Base-by-base conservation (phyloP, 2,888 invertebrate species). In the Andricus quercusramuli region DNA sequence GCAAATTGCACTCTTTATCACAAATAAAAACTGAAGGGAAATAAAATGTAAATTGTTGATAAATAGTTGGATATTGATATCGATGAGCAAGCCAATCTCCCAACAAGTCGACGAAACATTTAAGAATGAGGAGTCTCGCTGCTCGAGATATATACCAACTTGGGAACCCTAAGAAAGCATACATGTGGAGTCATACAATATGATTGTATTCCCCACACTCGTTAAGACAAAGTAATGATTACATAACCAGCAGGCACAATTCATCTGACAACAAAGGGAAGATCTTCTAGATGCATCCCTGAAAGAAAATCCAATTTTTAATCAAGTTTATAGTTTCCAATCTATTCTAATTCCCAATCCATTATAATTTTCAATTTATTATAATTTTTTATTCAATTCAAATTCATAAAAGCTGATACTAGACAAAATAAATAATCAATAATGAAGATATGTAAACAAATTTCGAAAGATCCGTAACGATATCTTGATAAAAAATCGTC, bases 141-240 rank as follows among this genome's bases (percentile, higher is more conserved):
- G 70, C 81, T 78, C 77, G 51, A 79, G 79, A 82, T 83, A 83
- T 83, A 83, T 84, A 81, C 66, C 82, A 83, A 79, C 81, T 78
- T 80, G 78, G 74, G 79, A 80, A 78, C 70, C 80, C 78, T 78
- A 80, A 80, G 79, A 74, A 74, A 74, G 56, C 32, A 68, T 47
- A 74, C 56, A 56, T 74, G 37, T 74, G 56, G 51, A 74, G 20
- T n/a, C 32, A 32, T 56, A 32, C 32, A 47, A 32, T 9, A 51
- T 74, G 9, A 20, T 32, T 74, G 74, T 74, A 56, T 56, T 56
- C 56, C 51, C 74, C 29, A 11, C 32, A 32, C 56, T 74, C 56
- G n/a, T 74, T 32, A 74, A 74, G 74, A 32, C 74, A 74, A 74
- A 32, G 56, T 29, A 32, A 29, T 37, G 56, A 74, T 74, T 51